Base-by-base conservation (phyloP, 2,888 invertebrate species). In the Blastobasis lacticolella region DNA sequence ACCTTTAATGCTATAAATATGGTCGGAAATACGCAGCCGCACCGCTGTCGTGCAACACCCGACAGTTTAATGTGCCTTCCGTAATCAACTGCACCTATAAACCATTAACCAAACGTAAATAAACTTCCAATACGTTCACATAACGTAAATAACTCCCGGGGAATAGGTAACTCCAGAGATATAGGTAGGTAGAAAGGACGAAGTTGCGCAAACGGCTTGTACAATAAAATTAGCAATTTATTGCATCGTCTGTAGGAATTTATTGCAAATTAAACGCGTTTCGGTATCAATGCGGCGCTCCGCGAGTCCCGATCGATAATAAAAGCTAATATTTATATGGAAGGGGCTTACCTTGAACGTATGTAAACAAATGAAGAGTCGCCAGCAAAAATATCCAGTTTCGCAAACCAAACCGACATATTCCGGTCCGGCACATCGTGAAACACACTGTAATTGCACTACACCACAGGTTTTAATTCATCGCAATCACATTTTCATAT, bases 361-460 rank as follows among this genome's bases (percentile, higher is more conserved):
- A 85, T 82, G 88, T 88, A 88, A 88, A 88, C 88, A 88, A 88
- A 81, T 81, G 76, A 64, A 81, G 65, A 64, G 75, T 74, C 72
- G 71, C 78, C 64, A 82, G 65, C 80, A 88, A 81, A 75, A 84
- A 85, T 73, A 88, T 86, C 86, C 87, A 88, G 81, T 84, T 85
- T 75, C 79, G 80, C 55, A 78, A 73, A 63, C 83, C 81, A 68
- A 82, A 85, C 67, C 78, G 76, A 69, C 75, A 80, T 74, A 82
- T 78, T 70, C 80, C 83, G 78, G 85, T 85, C 85, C 87, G 85
- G 61, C 81, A 82, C 88, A 88, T 88, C 55, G 62, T 86, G 70
- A 58, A 74, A 75, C 60, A 57, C 81, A 83, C 83, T 73, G 56
- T 57, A 70, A 72, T 62, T 61, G 72, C 85, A 85, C 83, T 78